Evolutionary conservation across 1,140 invertebrate genomes (phyloP).

Genomic region (Formica selysi): DNA sequence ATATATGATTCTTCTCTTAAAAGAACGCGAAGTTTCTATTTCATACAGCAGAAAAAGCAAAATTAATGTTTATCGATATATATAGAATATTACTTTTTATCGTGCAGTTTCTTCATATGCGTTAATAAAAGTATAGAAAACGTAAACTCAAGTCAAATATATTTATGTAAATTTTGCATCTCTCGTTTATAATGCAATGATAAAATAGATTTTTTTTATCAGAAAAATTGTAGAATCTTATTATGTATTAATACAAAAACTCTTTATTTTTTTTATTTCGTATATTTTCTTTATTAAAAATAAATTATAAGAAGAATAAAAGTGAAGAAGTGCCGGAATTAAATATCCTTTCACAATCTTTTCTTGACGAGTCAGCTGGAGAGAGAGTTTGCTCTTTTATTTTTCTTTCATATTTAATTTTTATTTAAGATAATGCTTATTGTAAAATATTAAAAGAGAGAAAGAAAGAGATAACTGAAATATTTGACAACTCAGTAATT

Average conservation of each 20-base stretch:
- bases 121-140: neutral
- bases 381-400: neutral
- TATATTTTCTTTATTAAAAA: neutral
- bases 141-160: neutral
- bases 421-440: neutral
- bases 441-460: neutral
- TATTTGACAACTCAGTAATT: neutral
- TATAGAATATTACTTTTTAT: constrained; percentile 5
- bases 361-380: neutral
- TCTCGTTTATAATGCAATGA: neutral
- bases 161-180: neutral
- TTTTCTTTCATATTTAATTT: neutral
- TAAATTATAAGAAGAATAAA: neutral
- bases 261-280: neutral
- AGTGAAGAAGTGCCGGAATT: neutral
- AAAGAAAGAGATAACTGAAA: neutral
- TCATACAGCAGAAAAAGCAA: neutral
- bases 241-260: neutral
- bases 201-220: neutral
- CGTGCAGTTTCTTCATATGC: neutral
- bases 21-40: neutral
- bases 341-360: neutral
- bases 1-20: neutral
- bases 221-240: neutral
- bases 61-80: neutral